Evolutionary conservation across 2,113 vertebrate species (phyloP).

Genomic region (Cochlearius cochlearius): DNA sequence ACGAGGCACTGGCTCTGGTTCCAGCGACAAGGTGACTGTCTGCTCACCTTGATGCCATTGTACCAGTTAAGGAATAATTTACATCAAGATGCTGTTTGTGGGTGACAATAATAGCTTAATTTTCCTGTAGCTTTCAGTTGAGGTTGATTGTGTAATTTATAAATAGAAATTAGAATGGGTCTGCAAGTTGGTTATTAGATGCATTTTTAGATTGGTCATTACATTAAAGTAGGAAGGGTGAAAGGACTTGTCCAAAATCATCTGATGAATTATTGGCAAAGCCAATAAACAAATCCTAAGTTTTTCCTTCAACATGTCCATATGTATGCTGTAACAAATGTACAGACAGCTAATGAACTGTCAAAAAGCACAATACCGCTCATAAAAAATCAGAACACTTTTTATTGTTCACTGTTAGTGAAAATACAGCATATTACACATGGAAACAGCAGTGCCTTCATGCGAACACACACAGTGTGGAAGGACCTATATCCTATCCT

Average conservation of each 20-base stretch:
- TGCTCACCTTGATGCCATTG: neutral
- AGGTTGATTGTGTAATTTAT: neutral
- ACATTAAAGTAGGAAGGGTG: neutral
- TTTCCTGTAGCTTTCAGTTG: neutral
- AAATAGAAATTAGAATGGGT: constrained; percentile 14
- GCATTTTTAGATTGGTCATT: constrained; percentile 10
- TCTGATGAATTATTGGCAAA: neutral
- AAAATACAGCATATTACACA: constrained; percentile 28
- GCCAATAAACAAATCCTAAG: neutral
- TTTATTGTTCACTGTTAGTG: constrained; percentile 67
- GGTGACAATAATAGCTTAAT: neutral
- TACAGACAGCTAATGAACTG: neutral
- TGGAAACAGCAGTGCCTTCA: neutral
- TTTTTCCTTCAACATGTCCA: neutral
- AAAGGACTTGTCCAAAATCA: neutral
- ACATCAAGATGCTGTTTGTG: neutral
- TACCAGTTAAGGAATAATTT: neutral
- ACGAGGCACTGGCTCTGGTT: neutral
- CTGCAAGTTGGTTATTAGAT: neutral
- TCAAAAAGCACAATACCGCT: neutral
- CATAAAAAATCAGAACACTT: constrained; percentile 35
- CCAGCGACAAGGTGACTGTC: constrained; percentile 9
- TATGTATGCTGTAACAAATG: neutral
- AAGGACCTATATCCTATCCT: neutral
- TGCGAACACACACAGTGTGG: neutral